These are phyloP conservation scores for Gallinago paraguaiae DNA, from an alignment of 2,113 vertebrate species.

Conservation along the genomic window DNA sequence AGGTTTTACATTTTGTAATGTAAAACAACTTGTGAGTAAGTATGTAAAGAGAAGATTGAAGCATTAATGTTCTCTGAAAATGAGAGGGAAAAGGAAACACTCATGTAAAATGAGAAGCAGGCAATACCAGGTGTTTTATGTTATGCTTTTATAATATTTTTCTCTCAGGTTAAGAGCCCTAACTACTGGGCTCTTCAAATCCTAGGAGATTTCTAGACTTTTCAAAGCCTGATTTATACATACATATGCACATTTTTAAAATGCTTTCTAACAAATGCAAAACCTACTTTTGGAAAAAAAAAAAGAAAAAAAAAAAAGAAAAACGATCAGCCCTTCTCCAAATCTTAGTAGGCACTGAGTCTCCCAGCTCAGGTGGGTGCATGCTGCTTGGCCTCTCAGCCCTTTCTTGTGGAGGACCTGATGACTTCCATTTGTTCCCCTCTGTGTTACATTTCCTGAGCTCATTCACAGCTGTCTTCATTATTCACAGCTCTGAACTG, in stretches of 20 bases:
- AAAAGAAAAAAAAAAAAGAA: background rate
- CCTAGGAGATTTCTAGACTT: slow-evolving; percentile 1
- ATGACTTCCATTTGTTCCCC: background rate
- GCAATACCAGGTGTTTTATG: background rate
- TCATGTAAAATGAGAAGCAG: background rate
- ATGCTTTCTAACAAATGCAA: background rate
- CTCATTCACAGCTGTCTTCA: slow-evolving; percentile 19
- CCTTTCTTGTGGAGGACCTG: background rate
- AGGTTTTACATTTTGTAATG: background rate
- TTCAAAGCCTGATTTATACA: background rate
- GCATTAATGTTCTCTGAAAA: background rate
- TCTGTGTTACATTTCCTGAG: slow-evolving; percentile 3
- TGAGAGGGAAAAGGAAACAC: background rate
- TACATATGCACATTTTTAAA: background rate
- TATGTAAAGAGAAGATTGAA: background rate
- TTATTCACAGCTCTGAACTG: slow-evolving; percentile 14
- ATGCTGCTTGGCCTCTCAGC: slow-evolving; percentile 13
- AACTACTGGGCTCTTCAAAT: slow-evolving; percentile 23
- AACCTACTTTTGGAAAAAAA: background rate
- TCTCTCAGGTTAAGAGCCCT: slow-evolving; percentile 22
- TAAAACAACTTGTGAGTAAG: background rate
- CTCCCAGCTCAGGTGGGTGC: background rate
- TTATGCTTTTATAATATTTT: slow-evolving; percentile 4
- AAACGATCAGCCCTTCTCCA: background rate
- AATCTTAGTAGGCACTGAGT: background rate